phyloP scores from a whole-genome alignment of 2,113 vertebrate genomes.

The Lophius piscatorius region DNA sequence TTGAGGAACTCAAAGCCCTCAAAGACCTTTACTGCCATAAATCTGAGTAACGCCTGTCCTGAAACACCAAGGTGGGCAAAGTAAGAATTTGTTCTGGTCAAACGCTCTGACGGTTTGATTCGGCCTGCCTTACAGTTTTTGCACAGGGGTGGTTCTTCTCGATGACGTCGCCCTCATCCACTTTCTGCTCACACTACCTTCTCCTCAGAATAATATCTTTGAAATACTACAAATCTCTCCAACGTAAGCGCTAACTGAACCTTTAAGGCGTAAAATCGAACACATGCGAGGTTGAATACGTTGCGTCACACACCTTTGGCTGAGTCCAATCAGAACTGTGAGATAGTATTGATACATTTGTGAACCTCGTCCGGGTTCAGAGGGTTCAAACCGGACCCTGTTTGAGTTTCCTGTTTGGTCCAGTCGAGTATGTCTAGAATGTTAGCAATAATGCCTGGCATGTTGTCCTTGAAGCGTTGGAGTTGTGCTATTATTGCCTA shows the following conservation, averaged over 20 bases:
- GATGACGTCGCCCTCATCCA: neutral
- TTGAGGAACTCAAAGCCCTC: conserved; percentile 98
- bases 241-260: neutral
- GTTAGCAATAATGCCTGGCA: conserved; percentile 12
- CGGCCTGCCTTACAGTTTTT: conserved; percentile 40
- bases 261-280: too few species aligned
- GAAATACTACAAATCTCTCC: neutral
- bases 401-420: neutral
- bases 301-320: too few species aligned
- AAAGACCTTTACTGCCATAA: conserved; percentile 99
- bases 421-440: neutral
- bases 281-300: too few species aligned
- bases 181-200: neutral
- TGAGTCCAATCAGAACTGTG: too few species aligned
- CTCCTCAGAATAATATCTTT: conserved; percentile 8
- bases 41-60: conserved; percentile 85
- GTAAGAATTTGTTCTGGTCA: conserved; percentile 46
- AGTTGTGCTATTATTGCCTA: neutral
- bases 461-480: neutral
- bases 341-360: too few species aligned
- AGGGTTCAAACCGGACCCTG: too few species aligned
- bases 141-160: conserved; percentile 6
- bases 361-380: too few species aligned
- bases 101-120: conserved; percentile 52
- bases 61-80: conserved; percentile 25